These are phyloP conservation scores for Myodes glareolus DNA, from an alignment of 2,113 vertebrate genomes.

Conservation along the genomic window DNA sequence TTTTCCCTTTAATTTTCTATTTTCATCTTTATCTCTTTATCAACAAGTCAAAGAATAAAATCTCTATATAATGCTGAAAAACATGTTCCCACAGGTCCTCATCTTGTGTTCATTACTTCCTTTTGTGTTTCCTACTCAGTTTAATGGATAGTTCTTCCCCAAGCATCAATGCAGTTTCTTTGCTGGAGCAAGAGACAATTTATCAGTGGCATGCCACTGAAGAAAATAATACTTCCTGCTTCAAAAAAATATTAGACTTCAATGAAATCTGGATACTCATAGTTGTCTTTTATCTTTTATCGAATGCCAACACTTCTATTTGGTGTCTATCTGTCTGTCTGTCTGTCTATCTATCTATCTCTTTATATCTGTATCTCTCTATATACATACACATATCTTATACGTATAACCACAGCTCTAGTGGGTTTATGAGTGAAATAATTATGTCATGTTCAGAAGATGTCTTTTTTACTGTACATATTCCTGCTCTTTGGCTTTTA, in stretches of 20 bases:
- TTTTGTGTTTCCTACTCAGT: background rate
- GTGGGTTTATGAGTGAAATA: background rate
- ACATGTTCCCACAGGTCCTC: background rate
- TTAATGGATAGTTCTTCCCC: background rate
- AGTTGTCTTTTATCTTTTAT: background rate
- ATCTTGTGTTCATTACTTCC: background rate
- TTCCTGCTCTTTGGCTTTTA: background rate
- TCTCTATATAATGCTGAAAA: background rate
- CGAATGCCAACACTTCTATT: background rate
- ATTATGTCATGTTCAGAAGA: background rate
- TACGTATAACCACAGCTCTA: too few species aligned
- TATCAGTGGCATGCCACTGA: background rate
- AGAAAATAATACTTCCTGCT: background rate
- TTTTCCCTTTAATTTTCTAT: background rate
- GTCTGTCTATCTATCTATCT: too few species aligned
- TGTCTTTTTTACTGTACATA: background rate
- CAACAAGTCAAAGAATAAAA: background rate
- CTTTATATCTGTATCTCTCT: too few species aligned
- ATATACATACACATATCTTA: background rate
- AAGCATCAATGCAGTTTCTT: background rate
- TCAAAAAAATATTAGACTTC: background rate
- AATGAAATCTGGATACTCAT: background rate
- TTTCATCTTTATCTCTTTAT: background rate
- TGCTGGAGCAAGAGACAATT: background rate
- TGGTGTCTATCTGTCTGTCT: background rate